Conservation (phyloP, 2,888 invertebrate species). For the Cosmorhoe ocellata region DNA sequence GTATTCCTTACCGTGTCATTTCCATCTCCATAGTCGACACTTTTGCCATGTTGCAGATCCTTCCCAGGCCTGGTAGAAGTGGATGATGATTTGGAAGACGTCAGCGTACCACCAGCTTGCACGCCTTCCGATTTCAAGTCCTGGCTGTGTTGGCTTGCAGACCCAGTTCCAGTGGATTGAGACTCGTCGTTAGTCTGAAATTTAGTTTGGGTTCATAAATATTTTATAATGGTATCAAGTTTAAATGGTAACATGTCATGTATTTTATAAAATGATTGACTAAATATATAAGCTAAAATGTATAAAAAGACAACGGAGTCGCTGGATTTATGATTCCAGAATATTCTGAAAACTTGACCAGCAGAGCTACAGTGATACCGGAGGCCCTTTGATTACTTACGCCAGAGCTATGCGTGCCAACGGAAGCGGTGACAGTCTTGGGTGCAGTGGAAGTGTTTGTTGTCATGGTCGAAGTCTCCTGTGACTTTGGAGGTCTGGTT, state of each 20-base stretch:
- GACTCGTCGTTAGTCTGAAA: constrained; percentile 67
- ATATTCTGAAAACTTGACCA: too few relatives aligned
- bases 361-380: too few relatives aligned
- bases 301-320: too few relatives aligned
- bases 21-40: constrained; percentile 86
- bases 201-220: constrained; percentile 49
- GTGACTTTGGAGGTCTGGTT: constrained; percentile 86
- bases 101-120: constrained; percentile 89
- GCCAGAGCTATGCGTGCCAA: constrained; percentile 86
- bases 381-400: constrained; percentile 54
- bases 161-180: constrained; percentile 60
- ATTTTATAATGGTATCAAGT: too few relatives aligned
- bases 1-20: constrained; percentile 83
- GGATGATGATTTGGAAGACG: constrained; percentile 85
- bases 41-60: constrained; percentile 82
- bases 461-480: constrained; percentile 87
- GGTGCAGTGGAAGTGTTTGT: constrained; percentile 84
- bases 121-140: constrained; percentile 90
- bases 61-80: constrained; percentile 81
- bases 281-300: too few relatives aligned
- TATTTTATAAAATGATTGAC: too few relatives aligned
- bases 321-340: too few relatives aligned
- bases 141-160: constrained; percentile 60
- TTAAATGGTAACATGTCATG: too few relatives aligned
- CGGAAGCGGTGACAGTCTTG: constrained; percentile 85